Evolutionary conservation across 2,797 vertebrate genomes (phyloP).

Genomic region (Oophaga sylvatica): DNA sequence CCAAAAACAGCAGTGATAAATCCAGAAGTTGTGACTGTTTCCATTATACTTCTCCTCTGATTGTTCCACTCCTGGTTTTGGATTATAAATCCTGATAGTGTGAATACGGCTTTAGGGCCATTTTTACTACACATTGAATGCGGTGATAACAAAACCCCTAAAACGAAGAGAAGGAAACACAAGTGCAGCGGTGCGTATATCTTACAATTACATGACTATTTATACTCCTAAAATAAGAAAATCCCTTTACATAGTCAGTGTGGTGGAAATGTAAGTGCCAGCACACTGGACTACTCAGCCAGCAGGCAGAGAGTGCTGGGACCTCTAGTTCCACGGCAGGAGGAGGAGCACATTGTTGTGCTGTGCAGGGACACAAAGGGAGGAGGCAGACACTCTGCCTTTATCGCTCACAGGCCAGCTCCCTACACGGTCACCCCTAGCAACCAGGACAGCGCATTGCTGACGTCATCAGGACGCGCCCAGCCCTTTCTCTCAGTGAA

Average conservation of each 20-base stretch:
- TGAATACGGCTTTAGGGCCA: too few species aligned
- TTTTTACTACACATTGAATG: too few species aligned
- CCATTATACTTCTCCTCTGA: too few species aligned
- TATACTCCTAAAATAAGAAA: too few species aligned
- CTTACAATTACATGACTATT: too few species aligned
- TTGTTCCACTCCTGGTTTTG: too few species aligned
- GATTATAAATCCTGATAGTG: too few species aligned
- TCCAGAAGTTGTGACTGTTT: too few species aligned
- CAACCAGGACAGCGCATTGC: constrained; percentile 43
- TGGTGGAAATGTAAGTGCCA: neutral
- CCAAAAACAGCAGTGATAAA: too few species aligned
- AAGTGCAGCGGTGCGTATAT: too few species aligned
- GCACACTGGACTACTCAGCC: neutral
- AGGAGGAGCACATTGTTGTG: neutral
- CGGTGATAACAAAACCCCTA: too few species aligned
- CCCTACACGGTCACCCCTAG: constrained; percentile 34
- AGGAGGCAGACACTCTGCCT: neutral
- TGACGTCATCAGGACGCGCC: constrained; percentile 49
- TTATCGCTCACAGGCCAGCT: neutral
- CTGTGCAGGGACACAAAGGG: constrained; percentile 17
- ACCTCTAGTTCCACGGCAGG: neutral
- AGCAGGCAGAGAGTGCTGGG: neutral
- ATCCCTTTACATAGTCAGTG: neutral
- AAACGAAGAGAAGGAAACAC: too few species aligned
- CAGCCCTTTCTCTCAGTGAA: neutral